Conservation (phyloP, 2,888 invertebrate species). For the Scrobipalpa atriplicella region DNA sequence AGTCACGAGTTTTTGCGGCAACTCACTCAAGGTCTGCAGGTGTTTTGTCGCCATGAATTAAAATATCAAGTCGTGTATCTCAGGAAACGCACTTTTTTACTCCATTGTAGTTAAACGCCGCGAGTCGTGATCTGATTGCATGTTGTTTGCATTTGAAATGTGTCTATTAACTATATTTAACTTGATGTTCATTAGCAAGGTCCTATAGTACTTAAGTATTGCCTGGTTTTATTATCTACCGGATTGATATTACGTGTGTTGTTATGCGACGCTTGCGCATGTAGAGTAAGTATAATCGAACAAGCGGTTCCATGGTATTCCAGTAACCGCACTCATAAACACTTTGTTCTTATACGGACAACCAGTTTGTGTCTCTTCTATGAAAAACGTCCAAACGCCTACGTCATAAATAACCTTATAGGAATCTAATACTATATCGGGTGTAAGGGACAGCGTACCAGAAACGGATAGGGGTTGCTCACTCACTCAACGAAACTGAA, state of each 20-base stretch:
- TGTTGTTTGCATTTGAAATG: conserved; percentile 5
- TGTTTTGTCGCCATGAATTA: conserved; percentile 43
- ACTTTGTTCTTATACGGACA: background rate
- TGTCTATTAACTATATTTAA: background rate
- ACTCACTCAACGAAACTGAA: too few relatives aligned
- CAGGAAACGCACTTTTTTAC: conserved; percentile 35
- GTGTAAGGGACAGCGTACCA: too few relatives aligned
- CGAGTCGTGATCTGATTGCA: conserved; percentile 11
- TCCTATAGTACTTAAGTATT: conserved; percentile 1
- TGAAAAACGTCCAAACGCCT: too few relatives aligned
- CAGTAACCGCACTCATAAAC: background rate
- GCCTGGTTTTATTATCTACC: background rate
- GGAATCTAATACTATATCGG: too few relatives aligned
- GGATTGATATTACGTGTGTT: background rate
- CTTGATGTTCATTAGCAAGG: background rate
- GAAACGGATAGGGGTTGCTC: too few relatives aligned
- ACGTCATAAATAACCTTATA: too few relatives aligned
- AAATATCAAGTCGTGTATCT: conserved; percentile 44
- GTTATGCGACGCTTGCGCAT: background rate
- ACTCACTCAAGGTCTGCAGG: conserved; percentile 56
- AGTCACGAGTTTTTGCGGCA: conserved; percentile 55
- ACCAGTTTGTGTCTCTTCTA: too few relatives aligned
- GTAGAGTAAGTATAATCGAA: background rate
- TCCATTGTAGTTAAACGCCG: conserved; percentile 23
- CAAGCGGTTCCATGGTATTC: background rate